Conservation (phyloP, 2,113 vertebrate species). For the Corythornis madagascariensis region DNA sequence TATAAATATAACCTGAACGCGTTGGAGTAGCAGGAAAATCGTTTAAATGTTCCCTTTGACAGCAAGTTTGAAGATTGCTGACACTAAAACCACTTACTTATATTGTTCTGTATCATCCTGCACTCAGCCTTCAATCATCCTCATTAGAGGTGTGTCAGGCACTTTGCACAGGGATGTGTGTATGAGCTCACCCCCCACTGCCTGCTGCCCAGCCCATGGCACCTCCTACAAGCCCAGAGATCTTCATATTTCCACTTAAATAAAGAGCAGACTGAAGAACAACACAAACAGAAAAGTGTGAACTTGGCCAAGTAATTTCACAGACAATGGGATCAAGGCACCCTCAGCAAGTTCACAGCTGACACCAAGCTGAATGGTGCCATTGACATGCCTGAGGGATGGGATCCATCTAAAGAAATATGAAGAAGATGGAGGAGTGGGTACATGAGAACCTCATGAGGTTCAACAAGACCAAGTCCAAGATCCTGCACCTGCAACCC, state of each 20-base stretch:
- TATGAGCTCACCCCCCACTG: neutral
- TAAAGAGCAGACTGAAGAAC: neutral
- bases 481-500: too few relatives aligned
- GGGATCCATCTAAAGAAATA: neutral
- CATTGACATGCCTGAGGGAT: neutral
- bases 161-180: neutral
- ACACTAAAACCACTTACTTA: conserved; percentile 72
- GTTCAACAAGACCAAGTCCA: too few relatives aligned
- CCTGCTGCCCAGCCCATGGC: neutral
- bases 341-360: neutral
- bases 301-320: too few relatives aligned
- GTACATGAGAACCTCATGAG: too few relatives aligned
- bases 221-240: neutral
- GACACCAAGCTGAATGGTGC: neutral
- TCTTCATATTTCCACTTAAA: rapidly evolving
- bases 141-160: conserved; percentile 36
- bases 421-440: neutral
- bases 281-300: rapidly evolving
- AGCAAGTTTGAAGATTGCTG: conserved; percentile 70
- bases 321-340: neutral
- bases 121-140: conserved; percentile 61
- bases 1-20: conserved; percentile 71
- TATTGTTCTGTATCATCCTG: conserved; percentile 67
- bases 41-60: conserved; percentile 74
- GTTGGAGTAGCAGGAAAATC: conserved; percentile 70